A percentile compares a stretch with the other conserved stretches of the same genome.
phyloP scores from a whole-genome alignment of 2,113 vertebrate genomes.

The Alaudala cheleensis region DNA sequence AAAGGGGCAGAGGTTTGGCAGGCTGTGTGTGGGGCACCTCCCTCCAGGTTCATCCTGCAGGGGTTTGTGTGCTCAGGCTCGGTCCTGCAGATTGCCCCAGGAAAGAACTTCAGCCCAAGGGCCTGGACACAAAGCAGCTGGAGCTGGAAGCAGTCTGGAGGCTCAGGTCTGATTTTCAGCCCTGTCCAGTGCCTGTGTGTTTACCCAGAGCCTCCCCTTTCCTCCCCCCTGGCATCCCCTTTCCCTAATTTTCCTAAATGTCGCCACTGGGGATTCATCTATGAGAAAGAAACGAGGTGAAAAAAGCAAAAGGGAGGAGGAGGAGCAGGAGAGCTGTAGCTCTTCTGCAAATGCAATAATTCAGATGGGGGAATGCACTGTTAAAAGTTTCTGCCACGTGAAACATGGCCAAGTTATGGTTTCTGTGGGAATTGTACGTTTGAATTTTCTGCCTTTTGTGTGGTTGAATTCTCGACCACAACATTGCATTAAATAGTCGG shows the following conservation, averaged over 20 bases:
- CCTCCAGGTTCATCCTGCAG: background rate
- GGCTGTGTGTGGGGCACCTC: background rate
- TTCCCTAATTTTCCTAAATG: background rate
- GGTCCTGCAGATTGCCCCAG: background rate
- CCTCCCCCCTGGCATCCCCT: background rate
- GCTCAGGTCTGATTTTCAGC: background rate
- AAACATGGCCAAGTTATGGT: conserved; percentile 63
- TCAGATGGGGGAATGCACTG: background rate
- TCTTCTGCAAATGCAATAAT: conserved; percentile 11
- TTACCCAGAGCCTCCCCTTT: background rate
- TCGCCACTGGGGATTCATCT: background rate
- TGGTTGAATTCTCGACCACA: conserved; percentile 55
- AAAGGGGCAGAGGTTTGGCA: background rate
- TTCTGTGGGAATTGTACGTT: conserved; percentile 61
- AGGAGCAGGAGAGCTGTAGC: background rate
- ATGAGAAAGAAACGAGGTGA: background rate
- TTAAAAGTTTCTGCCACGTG: conserved; percentile 35
- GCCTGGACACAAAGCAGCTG: background rate
- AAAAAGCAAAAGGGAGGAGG: background rate
- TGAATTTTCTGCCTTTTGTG: conserved; percentile 59
- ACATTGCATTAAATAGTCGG: conserved; percentile 45
- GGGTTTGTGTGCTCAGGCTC: background rate
- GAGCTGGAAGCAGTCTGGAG: background rate
- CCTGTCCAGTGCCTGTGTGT: background rate
- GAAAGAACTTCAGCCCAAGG: background rate